Conservation (phyloP, 2,888 invertebrate species). For the Hirtodrosophila histrioides region DNA sequence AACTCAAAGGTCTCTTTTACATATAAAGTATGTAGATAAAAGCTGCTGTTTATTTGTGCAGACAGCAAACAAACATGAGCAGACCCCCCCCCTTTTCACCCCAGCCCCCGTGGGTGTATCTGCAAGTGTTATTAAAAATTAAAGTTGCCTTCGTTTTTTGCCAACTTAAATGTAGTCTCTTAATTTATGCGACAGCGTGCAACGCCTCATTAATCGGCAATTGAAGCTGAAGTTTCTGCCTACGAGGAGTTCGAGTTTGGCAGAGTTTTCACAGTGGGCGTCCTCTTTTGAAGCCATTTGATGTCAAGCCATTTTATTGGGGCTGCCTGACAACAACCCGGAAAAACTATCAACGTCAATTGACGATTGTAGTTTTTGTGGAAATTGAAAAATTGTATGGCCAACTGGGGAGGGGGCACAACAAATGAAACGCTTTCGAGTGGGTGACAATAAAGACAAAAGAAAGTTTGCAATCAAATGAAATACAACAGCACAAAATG, state of each 20-base stretch:
- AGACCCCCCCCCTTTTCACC: too few relatives aligned
- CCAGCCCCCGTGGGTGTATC: constrained; percentile 5
- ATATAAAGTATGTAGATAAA: constrained; percentile 14
- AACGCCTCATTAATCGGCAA: constrained; percentile 62
- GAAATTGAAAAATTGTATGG: constrained; percentile 71
- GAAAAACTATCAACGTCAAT: constrained; percentile 71
- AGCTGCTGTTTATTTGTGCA: constrained; percentile 59
- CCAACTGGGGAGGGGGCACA: constrained; percentile 21
- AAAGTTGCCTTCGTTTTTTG: constrained; percentile 35
- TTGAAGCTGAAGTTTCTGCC: constrained; percentile 39
- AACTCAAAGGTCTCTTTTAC: constrained; percentile 28
- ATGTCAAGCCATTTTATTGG: constrained; percentile 69
- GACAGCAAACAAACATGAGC: constrained; percentile 66
- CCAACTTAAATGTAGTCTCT: constrained; percentile 20
- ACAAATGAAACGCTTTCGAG: constrained; percentile 43
- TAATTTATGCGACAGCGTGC: constrained; percentile 53
- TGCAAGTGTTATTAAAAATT: constrained; percentile 53
- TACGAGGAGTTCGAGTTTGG: constrained; percentile 10
- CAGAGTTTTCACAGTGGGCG: constrained; percentile 51
- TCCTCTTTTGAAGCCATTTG: constrained; percentile 41
- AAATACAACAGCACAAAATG: constrained; percentile 39
- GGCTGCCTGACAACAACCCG: constrained; percentile 48
- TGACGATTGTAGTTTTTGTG: constrained; percentile 64
- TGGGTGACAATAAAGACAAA: constrained; percentile 39
- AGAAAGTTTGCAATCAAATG: constrained; percentile 50